phyloP scores from a whole-genome alignment of 2,797 vertebrate species.

The Anguilla marmorata region DNA sequence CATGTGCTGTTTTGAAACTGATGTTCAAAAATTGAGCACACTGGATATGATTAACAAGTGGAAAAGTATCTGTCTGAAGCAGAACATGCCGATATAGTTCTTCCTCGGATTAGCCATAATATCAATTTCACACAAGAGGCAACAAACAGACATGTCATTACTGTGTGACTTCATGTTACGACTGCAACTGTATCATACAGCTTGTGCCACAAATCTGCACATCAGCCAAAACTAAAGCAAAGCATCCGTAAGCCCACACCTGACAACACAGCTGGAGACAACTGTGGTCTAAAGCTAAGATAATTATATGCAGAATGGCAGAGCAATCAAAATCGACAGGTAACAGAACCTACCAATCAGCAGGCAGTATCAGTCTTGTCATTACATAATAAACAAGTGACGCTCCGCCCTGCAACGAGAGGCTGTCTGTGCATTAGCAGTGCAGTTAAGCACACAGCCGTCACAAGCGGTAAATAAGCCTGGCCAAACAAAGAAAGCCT shows the following conservation, averaged over 20 bases:
- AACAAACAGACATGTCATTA: background rate
- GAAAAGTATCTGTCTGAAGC: background rate
- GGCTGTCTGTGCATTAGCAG: background rate
- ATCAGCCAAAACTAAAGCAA: background rate
- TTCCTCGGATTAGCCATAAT: background rate
- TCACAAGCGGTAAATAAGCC: background rate
- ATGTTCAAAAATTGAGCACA: background rate
- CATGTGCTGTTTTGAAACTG: background rate
- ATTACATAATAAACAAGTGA: background rate
- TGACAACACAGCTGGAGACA: background rate
- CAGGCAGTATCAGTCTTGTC: background rate
- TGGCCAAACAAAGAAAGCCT: background rate
- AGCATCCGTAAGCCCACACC: background rate
- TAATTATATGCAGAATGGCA: background rate
- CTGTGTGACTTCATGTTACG: background rate
- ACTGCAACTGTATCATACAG: background rate
- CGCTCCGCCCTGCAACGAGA: background rate
- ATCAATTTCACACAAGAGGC: background rate
- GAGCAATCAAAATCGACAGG: background rate
- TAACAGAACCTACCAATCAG: background rate
- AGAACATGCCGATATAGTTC: background rate
- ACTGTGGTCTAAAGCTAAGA: background rate
- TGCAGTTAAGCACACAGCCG: background rate
- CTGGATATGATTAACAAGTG: background rate
- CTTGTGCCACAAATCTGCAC: background rate